Evolutionary conservation across 2,888 invertebrate species (phyloP), one percentile per base, ranked within the genome.

Genomic region (Candidula unifasciata): DNA sequence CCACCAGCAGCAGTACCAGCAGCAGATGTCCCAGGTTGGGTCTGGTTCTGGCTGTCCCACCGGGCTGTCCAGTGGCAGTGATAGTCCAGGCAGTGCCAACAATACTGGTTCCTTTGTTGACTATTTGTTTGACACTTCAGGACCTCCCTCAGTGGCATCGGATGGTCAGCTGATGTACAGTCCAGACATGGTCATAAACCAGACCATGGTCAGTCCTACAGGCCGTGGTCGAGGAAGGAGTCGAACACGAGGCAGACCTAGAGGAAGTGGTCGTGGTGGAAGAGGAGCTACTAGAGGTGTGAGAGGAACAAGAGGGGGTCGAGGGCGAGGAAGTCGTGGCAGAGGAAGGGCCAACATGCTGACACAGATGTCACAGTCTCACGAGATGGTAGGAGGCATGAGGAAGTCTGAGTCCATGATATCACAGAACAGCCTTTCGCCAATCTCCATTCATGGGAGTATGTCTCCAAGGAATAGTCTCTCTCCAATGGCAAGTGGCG

Each of bases 261-360:
- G 84, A 27, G 84, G 84, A 33, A 84, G 84, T 84, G 84, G 84
- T 18, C 73, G 84, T n/a, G 84, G 84, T 10, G 80, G 80, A 1
- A 66, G 84, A 27, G 84, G 84, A 3, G 30, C 30, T 16, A 69
- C 68, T 3, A 57, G 83, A 71, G 84, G 80, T 5, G 74, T 78
- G 33, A 57, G 84, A 35, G 80, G 84, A 1, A 60, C 84, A 30
- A 18, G 84, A 57, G 74, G 66, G 0, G 35, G 71, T 33, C 74
- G 84, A 10, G 84, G 76, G 8, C n/a, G 84, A 57, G 76, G 83
- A 27, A 30, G 80, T 54, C 80, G 84, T n/a, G 84, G 74, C 18
- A 60, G 84, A 66, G 83, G 83, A 33, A 35, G 84, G 37, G 84
- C 80, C 30, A 30, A 33, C 33, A 60, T n/a, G n/a, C 57, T 71